Conservation (phyloP, 2,888 invertebrate species). For the Saturnia japonica region DNA sequence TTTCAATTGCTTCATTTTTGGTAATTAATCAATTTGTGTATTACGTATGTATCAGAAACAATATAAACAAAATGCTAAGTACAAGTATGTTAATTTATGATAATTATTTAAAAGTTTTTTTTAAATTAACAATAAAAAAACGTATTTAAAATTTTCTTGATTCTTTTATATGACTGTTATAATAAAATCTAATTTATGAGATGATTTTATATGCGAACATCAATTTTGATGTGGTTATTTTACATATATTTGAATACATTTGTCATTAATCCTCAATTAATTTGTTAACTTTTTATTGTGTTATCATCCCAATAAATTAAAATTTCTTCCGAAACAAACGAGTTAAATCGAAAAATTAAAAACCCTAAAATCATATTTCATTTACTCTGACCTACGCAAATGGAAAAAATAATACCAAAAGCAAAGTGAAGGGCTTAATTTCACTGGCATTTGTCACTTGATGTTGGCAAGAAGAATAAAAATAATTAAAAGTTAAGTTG, state of each 20-base stretch:
- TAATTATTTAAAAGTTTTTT: conserved; percentile 3
- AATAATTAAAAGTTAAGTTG: conserved; percentile 52
- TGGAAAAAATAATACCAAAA: conserved; percentile 24
- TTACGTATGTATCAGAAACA: neutral
- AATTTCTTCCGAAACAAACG: neutral
- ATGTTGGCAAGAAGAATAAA: conserved; percentile 40
- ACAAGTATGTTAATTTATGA: neutral
- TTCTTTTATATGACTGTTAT: conserved; percentile 28
- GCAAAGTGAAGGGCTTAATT: conserved; percentile 60
- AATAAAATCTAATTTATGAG: conserved; percentile 40
- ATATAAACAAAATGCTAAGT: neutral
- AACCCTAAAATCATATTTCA: neutral
- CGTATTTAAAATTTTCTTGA: conserved; percentile 4
- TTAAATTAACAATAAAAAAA: conserved; percentile 11
- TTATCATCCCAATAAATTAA: neutral
- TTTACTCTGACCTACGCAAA: conserved; percentile 13
- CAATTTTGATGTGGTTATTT: conserved; percentile 33
- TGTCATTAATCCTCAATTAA: conserved; percentile 2
- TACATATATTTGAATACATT: conserved; percentile 48
- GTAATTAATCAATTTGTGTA: neutral
- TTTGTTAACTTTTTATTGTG: neutral
- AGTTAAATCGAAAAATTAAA: neutral
- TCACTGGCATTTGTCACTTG: conserved; percentile 62
- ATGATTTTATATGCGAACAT: conserved; percentile 39
- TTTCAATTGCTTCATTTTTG: neutral